Base-by-base conservation (phyloP, 2,113 vertebrate genomes). In the Myodes glareolus region DNA sequence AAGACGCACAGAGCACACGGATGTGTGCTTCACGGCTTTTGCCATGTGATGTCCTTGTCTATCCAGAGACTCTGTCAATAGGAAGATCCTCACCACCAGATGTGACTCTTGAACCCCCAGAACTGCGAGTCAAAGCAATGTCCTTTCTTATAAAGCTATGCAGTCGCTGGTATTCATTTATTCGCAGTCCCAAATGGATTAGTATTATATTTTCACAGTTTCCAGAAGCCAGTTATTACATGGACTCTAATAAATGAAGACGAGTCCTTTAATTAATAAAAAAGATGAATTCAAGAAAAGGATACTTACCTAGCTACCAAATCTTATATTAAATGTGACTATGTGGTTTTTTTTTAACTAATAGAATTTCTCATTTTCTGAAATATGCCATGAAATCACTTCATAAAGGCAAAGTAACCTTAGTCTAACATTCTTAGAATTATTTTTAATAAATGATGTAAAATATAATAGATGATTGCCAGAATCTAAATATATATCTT, bases 401-500 rank as follows among this genome's bases (percentile, higher is more conserved):
- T 45, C 36, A 82, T 76, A 89, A 92, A 73, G 76, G 45, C 2
- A 73, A 82, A 91, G 88, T 52, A 55, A 82, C 29, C 96, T 95
- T 75, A 90, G 14, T 70, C 21, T 81, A 63, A 45, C 39, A 36
- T 90, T 91, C 39, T 52, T 67, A 93, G 42, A 82, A 85, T 77
- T 93, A 93, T 92, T 95, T 91, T 88, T 88, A 96, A 90, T 87
- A 88, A 97, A 75, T 12, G 19, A 0, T 9, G 81, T 63, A 10
- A 77, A 92, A 82, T 63, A 76, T 87, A 91, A 76, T 39, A 39
- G 23, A 11, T 21, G 25, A 61, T 76, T 88, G 55, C 42, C 72
- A 78, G 81, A 86, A 82, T 92, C 14, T 70, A 90, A 88, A 78
- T 88, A 75, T 73, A 33, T 81, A 47, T 78, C 63, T 95, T 95